These are phyloP conservation scores for Lasius fuliginosus DNA, from an alignment of 2,888 invertebrate species.

Conservation along the genomic window DNA sequence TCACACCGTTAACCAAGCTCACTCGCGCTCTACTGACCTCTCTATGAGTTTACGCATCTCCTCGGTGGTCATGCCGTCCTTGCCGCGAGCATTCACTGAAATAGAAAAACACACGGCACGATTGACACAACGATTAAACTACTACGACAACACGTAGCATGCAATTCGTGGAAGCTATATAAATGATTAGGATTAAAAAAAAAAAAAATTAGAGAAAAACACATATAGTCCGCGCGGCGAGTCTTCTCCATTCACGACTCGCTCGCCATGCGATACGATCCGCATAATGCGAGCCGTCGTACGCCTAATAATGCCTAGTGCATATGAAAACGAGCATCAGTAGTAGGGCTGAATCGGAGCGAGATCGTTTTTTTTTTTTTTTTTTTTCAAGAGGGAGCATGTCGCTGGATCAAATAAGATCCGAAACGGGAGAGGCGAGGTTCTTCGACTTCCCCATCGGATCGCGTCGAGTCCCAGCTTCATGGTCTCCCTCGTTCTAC, in stretches of 20 bases:
- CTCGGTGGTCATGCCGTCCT: constrained; percentile 98
- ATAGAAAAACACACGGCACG: constrained; percentile 88
- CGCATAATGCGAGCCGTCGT: constrained; percentile 60
- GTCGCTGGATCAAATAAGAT: constrained; percentile 13
- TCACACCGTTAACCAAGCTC: constrained; percentile 73
- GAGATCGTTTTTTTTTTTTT: constrained; percentile 17
- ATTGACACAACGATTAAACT: constrained; percentile 87
- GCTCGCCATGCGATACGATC: constrained; percentile 71
- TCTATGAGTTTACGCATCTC: constrained; percentile 99
- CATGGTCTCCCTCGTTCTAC: constrained; percentile 24
- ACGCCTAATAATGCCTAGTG: constrained; percentile 68
- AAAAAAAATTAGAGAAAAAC: constrained; percentile 38
- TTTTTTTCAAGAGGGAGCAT: background rate
- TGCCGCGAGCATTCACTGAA: constrained; percentile 90
- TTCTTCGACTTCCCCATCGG: constrained; percentile 2
- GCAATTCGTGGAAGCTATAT: constrained; percentile 76
- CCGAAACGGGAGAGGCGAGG: background rate
- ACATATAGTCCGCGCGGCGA: constrained; percentile 73
- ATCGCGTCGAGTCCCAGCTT: background rate
- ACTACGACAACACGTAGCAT: constrained; percentile 83
- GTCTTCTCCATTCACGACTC: constrained; percentile 73
- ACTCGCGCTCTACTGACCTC: constrained; percentile 92
- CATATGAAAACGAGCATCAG: constrained; percentile 68
- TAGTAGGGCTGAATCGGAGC: constrained; percentile 43
- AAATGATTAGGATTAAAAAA: constrained; percentile 63